Evolutionary conservation across 2,113 vertebrate species (phyloP).

Genomic region (Shinisaurus crocodilurus): DNA sequence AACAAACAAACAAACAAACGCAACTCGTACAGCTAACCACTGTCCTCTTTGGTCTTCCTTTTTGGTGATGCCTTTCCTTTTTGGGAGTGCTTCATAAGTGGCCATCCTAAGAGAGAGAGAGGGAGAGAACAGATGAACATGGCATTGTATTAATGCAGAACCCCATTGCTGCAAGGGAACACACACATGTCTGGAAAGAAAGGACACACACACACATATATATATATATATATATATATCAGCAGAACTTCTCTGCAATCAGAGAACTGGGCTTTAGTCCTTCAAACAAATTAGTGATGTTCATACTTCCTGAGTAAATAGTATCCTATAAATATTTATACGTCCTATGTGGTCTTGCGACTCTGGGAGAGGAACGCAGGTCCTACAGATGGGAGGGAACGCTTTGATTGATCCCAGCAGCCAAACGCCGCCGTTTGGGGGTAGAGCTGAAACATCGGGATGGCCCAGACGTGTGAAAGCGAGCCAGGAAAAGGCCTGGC

Average conservation of each 20-base stretch:
- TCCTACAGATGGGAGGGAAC: conserved; percentile 8
- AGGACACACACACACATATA: too few relatives aligned
- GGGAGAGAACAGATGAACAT: not conserved
- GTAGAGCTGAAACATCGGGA: not conserved
- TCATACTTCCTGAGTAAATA: conserved; percentile 39
- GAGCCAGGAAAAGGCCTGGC: conserved; percentile 22
- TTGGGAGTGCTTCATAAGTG: too few relatives aligned
- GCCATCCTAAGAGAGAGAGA: too few relatives aligned
- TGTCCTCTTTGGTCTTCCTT: too few relatives aligned
- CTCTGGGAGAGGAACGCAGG: not conserved
- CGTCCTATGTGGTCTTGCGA: conserved; percentile 8
- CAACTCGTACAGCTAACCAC: fast-evolving
- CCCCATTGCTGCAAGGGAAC: not conserved
- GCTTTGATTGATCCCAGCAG: conserved; percentile 41
- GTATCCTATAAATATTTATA: conserved; percentile 49
- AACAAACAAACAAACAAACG: too few relatives aligned
- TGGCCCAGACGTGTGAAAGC: conserved; percentile 21
- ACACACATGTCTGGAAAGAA: too few relatives aligned
- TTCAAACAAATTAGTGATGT: conserved; percentile 18
- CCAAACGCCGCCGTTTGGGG: not conserved
- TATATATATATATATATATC: too few relatives aligned
- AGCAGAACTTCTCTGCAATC: not conserved
- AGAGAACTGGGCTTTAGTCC: not conserved
- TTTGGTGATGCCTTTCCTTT: too few relatives aligned
- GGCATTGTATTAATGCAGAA: not conserved